Conservation (phyloP, 2,888 invertebrate genomes). For the Marronus borbonicus region DNA sequence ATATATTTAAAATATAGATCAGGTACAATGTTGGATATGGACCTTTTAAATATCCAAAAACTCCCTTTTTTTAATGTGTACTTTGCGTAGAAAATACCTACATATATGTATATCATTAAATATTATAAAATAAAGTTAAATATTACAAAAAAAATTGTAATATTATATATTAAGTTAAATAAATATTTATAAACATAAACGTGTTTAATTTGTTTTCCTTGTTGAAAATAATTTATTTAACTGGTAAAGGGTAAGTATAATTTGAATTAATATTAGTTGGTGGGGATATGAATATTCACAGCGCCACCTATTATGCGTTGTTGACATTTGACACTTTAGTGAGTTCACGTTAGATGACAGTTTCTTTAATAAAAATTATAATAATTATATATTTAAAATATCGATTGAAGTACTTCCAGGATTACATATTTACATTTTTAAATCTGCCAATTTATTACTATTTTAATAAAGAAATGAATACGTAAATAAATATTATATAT, state of each 20-base stretch:
- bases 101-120: slow-evolving; percentile 51
- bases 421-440: not conserved
- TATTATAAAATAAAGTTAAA: slow-evolving; percentile 21
- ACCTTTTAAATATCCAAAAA: slow-evolving; percentile 24
- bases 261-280: not conserved
- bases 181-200: slow-evolving; percentile 60
- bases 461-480: not conserved
- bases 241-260: too few relatives aligned
- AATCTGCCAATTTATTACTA: not conserved
- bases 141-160: too few relatives aligned
- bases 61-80: slow-evolving; percentile 18
- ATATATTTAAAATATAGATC: slow-evolving; percentile 47
- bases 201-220: slow-evolving; percentile 15
- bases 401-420: too few relatives aligned
- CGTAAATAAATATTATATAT: not conserved
- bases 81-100: slow-evolving; percentile 31
- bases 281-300: not conserved
- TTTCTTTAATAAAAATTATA: too few relatives aligned
- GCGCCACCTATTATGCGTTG: not conserved
- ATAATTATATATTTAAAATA: too few relatives aligned
- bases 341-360: not conserved
- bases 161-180: slow-evolving; percentile 61
- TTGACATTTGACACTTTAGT: not conserved
- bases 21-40: slow-evolving; percentile 40
- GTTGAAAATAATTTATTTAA: not conserved